phyloP scores from a whole-genome alignment of 2,113 vertebrate species.

The Atrichornis clamosus region DNA sequence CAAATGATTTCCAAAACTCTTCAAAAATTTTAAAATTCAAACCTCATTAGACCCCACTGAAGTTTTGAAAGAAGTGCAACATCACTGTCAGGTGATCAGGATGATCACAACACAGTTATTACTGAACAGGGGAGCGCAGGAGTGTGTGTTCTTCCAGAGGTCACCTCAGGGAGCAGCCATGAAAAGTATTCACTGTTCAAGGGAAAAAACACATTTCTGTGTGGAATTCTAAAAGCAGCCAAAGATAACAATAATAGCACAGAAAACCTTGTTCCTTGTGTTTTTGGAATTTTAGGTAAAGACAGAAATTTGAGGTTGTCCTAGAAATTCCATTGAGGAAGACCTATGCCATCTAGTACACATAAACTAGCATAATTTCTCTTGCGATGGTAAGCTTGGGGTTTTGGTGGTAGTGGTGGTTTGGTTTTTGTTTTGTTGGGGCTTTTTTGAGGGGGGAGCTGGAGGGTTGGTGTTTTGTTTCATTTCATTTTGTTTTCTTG shows the following conservation, averaged over 20 bases:
- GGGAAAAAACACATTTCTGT: not conserved
- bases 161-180: not conserved
- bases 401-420: not conserved
- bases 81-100: not conserved
- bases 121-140: not conserved
- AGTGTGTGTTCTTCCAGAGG: not conserved
- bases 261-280: not conserved
- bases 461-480: too few species aligned
- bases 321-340: not conserved
- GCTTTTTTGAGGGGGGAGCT: accelerated
- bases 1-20: not conserved
- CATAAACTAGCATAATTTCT: not conserved
- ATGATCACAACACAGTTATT: not conserved
- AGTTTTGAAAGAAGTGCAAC: not conserved
- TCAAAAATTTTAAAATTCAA: not conserved
- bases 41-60: not conserved
- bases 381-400: not conserved
- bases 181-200: not conserved
- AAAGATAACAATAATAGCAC: not conserved
- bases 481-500: not conserved
- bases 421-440: not conserved
- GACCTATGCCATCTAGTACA: not conserved
- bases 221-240: not conserved
- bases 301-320: not conserved
- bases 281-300: not conserved